Evolutionary conservation across 2,888 invertebrate species (phyloP), one percentile per base, ranked within the genome.

Genomic region (Rhogogaster chlorosoma): DNA sequence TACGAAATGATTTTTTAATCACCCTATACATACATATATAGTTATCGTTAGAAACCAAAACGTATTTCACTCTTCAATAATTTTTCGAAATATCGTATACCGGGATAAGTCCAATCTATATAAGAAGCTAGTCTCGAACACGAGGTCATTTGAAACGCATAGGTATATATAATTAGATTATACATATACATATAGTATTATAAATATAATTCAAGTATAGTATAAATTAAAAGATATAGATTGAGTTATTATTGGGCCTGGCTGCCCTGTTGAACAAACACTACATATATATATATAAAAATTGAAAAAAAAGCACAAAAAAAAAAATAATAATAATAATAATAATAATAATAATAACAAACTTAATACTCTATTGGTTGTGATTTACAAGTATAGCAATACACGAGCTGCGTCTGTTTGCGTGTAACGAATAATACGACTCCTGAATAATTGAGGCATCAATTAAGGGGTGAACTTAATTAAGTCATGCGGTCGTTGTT

Each of bases 291-390:
- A n/a, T 67, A 84, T 80, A 57, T 22, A 80, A 83, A 84, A 86
- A 45, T 67, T 29, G 18, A 45, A 61, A 61, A 38, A n/a, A 71
- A 71, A 71, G 29, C 15, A 49, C 29, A 77, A 15, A 53, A 77
- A 75, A 64, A 61, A 85, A 29, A 49, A 70, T 42, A 38, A 45
- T 45, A 86, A 84, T 84, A 85, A 87, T 45, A 82, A 42, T 53
- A n/a, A 82, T 12, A 82, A 61, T 18, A 38, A 42, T 53, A 75
- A 38, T 67, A 88, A 89, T 87, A 88, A 85, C 83, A 86, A 88
- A 90, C 90, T 89, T 90, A 92, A 92, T 92, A 93, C 93, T 93
- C 93, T 88, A 89, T 92, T 93, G 93, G 93, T 93, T 93, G 93
- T 93, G 92, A 93, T 93, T 92, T 92, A 92, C 90, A 92, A 92